phyloP scores from a whole-genome alignment of 2,888 invertebrate genomes.

The Drosophila atripex region DNA sequence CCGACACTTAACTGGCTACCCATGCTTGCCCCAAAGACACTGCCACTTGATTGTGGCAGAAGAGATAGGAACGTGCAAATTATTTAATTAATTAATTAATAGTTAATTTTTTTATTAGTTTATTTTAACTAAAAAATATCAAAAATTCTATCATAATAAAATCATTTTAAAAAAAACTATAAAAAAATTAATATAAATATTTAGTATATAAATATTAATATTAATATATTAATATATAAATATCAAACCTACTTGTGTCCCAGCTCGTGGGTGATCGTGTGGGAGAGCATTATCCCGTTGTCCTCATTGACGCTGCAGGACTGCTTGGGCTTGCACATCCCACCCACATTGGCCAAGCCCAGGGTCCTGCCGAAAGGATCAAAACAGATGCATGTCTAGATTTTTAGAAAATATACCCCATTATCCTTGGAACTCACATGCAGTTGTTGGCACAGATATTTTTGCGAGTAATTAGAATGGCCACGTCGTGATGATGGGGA shows the following conservation, averaged over 20 bases:
- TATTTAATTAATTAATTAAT: too few relatives aligned
- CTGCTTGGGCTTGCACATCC: slow-evolving; percentile 93
- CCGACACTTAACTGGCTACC: not conserved
- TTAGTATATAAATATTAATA: not conserved
- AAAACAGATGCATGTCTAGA: slow-evolving; percentile 55
- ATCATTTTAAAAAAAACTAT: not conserved
- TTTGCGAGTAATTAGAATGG: slow-evolving; percentile 92
- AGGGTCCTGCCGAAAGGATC: slow-evolving; percentile 86
- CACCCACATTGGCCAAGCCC: slow-evolving; percentile 94
- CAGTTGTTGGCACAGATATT: slow-evolving; percentile 87
- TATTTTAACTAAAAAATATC: too few relatives aligned
- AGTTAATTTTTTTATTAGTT: too few relatives aligned
- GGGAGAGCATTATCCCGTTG: slow-evolving; percentile 93
- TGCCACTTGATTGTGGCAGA: too few relatives aligned
- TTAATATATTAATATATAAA: not conserved
- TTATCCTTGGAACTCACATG: slow-evolving; percentile 75
- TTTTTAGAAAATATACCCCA: not conserved
- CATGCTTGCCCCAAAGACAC: too few relatives aligned
- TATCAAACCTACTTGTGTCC: slow-evolving; percentile 95
- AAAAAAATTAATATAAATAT: not conserved
- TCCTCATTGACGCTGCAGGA: slow-evolving; percentile 96
- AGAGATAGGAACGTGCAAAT: too few relatives aligned
- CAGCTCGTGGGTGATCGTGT: slow-evolving; percentile 95
- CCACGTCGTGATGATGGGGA: slow-evolving; percentile 95
- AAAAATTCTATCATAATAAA: too few relatives aligned